phyloP scores from a whole-genome alignment of 1,140 invertebrate genomes.

The Drosophila yakuba region DNA sequence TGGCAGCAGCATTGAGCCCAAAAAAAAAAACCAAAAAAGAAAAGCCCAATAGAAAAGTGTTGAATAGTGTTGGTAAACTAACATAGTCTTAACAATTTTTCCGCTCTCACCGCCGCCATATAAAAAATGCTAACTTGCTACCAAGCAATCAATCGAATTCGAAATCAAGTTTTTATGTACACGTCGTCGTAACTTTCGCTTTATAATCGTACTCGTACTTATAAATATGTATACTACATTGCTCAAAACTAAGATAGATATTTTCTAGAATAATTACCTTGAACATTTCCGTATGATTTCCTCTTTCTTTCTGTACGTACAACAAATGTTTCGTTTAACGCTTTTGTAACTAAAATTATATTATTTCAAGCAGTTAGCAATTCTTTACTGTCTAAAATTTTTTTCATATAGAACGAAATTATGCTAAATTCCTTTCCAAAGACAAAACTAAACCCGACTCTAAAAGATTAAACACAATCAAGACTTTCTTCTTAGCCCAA shows the following conservation, averaged over 20 bases:
- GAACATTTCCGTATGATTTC: constrained; percentile 31
- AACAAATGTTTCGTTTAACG: constrained; percentile 55
- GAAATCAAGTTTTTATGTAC: constrained; percentile 81
- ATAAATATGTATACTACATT: constrained; percentile 54
- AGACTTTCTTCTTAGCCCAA: constrained; percentile 61
- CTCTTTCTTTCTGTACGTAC: constrained; percentile 43
- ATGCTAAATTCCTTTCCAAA: constrained; percentile 74
- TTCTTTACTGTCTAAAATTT: constrained; percentile 56
- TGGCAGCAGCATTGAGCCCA: constrained; percentile 67
- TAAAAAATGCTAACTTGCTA: constrained; percentile 47
- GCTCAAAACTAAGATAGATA: constrained; percentile 51
- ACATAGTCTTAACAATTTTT: constrained; percentile 52
- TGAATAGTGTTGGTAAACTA: constrained; percentile 74
- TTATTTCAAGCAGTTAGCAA: constrained; percentile 70
- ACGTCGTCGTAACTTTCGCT: constrained; percentile 77
- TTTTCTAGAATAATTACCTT: constrained; percentile 40
- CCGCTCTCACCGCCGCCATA: constrained; percentile 46
- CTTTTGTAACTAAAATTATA: constrained; percentile 61
- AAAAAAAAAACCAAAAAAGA: constrained; percentile 20
- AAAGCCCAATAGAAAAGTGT: constrained; percentile 38
- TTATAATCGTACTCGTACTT: constrained; percentile 47
- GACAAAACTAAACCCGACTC: constrained; percentile 33
- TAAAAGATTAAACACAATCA: constrained; percentile 46
- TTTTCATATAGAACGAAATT: constrained; percentile 84
- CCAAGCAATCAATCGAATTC: constrained; percentile 39